Percentiles rank a stretch among this genome's conserved stretches.
Evolutionary conservation across 2,797 vertebrate species (phyloP).

Genomic region (Tolypeutes matacus): DNA sequence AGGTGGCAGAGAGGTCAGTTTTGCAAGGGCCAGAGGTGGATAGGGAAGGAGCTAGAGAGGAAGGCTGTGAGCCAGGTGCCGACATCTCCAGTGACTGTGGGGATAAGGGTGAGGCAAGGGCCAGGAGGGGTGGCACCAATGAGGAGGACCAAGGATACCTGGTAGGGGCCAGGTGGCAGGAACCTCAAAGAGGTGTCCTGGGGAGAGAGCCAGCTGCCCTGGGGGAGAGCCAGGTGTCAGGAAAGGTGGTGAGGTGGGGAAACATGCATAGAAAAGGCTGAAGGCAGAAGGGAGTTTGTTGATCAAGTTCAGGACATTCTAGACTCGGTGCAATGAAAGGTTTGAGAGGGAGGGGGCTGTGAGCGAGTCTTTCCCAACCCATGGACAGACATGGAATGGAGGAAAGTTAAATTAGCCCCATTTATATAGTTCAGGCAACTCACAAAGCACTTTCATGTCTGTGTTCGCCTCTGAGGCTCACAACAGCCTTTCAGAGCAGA

Average conservation of each 20-base stretch:
- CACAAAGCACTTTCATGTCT: no score
- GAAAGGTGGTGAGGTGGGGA: not conserved
- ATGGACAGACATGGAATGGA: not conserved
- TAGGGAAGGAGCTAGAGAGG: not conserved
- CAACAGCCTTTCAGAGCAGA: not conserved
- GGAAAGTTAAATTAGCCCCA: fast-evolving
- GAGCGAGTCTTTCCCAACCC: not conserved
- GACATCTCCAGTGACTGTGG: not conserved
- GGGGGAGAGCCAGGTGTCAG: no score
- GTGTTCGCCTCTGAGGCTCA: not conserved
- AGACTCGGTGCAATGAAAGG: not conserved
- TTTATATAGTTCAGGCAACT: fast-evolving
- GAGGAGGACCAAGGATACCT: not conserved
- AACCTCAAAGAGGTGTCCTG: not conserved
- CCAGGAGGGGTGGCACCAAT: not conserved
- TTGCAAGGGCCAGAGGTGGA: not conserved
- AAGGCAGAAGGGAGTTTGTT: not conserved
- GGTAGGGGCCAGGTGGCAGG: not conserved
- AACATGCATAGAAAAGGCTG: not conserved
- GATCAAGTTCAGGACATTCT: not conserved
- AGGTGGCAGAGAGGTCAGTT: not conserved
- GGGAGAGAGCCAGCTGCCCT: not conserved
- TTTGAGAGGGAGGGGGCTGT: not conserved
- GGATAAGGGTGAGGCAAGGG: not conserved
- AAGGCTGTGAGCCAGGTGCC: not conserved